Conservation (phyloP, 35 echinoderm and acorn worm species). For the Stichopus chloronotus region DNA sequence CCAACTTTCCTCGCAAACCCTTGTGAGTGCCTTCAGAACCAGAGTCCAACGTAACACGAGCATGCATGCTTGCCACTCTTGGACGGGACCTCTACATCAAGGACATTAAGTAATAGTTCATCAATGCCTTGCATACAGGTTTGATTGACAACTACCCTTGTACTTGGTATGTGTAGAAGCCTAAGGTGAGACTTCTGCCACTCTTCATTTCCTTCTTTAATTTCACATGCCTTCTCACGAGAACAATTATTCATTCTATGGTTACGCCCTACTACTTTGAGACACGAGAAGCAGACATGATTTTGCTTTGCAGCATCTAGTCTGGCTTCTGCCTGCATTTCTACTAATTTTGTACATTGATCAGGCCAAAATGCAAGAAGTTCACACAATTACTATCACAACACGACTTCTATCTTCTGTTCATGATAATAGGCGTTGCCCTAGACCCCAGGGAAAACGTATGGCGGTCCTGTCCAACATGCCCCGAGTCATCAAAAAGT, state of each 20-base stretch:
- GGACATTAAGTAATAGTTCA: constrained; percentile 41
- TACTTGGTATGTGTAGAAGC: constrained; percentile 25
- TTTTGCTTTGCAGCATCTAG: constrained; percentile 10
- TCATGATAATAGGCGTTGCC: too few species aligned
- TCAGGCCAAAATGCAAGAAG: constrained; percentile 23
- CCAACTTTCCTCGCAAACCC: constrained; percentile 17
- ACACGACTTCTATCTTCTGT: too few species aligned
- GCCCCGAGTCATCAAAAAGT: too few species aligned
- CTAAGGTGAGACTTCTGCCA: constrained; percentile 42
- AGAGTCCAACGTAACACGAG: constrained; percentile 42
- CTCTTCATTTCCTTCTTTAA: neutral
- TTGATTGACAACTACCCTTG: neutral
- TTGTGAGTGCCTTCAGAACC: constrained; percentile 44
- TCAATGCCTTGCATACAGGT: neutral
- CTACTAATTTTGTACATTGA: constrained; percentile 35
- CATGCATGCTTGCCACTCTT: neutral
- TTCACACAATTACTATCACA: too few species aligned
- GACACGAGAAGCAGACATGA: constrained; percentile 56
- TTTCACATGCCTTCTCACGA: constrained; percentile 26
- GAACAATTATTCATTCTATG: constrained; percentile 50
- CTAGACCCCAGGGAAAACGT: too few species aligned
- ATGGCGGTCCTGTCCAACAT: too few species aligned
- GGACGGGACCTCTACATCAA: constrained; percentile 40
- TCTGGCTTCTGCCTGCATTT: constrained; percentile 7
- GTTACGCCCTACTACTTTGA: constrained; percentile 59